Percentiles rank a stretch among this genome's conserved stretches.
These are phyloP conservation scores for Drosophila lacertosa DNA, from an alignment of 1,140 invertebrate genomes.

Conservation along the genomic window DNA sequence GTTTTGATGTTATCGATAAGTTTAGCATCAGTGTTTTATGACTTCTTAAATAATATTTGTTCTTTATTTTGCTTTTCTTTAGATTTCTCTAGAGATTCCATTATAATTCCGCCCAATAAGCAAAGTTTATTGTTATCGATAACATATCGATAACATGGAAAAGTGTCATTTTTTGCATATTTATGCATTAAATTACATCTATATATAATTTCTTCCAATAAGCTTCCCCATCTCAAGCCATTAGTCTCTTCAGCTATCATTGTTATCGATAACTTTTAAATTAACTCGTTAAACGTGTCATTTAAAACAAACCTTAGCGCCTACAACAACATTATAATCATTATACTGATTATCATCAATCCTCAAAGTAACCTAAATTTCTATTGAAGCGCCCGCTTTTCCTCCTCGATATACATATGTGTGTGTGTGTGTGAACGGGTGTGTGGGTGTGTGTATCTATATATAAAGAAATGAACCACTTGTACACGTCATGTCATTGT, in stretches of 20 bases:
- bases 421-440: too few relatives aligned
- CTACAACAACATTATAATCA: conserved; percentile 17
- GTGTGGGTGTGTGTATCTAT: too few relatives aligned
- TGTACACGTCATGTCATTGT: conserved; percentile 75
- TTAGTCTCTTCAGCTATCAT: too few relatives aligned
- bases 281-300: not conserved
- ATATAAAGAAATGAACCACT: conserved; percentile 43
- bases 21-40: too few relatives aligned
- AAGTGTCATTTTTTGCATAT: too few relatives aligned
- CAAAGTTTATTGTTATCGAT: conserved; percentile 2
- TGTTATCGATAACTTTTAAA: conserved; percentile 6
- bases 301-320: not conserved
- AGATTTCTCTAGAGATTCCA: too few relatives aligned
- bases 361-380: conserved; percentile 69
- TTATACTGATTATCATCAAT: conserved; percentile 15
- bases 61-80: too few relatives aligned
- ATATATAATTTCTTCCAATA: too few relatives aligned
- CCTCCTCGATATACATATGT: too few relatives aligned
- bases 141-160: not conserved
- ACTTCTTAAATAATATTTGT: not conserved
- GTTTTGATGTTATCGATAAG: too few relatives aligned
- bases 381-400: conserved; percentile 44
- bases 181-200: too few relatives aligned
- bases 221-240: too few relatives aligned
- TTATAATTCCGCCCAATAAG: not conserved